phyloP scores from a whole-genome alignment of 2,797 vertebrate genomes.

The Acomys russatus region DNA sequence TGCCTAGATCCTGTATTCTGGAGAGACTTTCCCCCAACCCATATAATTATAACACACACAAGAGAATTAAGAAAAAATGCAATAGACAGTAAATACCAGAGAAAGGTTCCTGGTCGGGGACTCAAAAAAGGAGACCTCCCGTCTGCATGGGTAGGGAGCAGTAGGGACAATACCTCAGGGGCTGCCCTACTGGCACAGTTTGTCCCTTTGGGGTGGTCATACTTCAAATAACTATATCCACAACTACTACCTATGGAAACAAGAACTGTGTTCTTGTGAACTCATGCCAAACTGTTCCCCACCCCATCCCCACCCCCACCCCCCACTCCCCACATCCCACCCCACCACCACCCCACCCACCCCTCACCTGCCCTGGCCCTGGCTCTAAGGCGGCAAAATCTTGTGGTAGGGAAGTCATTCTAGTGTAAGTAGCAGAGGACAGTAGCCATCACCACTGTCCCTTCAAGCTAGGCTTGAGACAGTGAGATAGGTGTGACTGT shows the following conservation, averaged over 20 bases:
- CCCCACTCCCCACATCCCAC: too few species aligned
- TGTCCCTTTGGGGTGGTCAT: background rate
- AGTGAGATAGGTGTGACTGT: background rate
- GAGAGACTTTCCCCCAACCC: background rate
- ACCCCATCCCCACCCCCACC: too few species aligned
- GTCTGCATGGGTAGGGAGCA: background rate
- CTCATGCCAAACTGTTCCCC: background rate
- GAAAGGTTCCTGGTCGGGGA: background rate
- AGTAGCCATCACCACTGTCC: background rate
- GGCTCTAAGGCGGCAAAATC: background rate
- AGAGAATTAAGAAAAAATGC: constrained; percentile 8
- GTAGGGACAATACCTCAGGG: background rate
- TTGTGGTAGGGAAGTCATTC: background rate
- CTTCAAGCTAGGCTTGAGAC: background rate
- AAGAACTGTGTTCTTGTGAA: background rate
- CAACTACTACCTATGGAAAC: background rate
- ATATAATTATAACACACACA: background rate
- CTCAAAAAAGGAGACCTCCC: background rate
- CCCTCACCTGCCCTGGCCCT: background rate
- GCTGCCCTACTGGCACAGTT: background rate
- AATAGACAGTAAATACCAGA: background rate
- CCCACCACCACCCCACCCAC: too few species aligned
- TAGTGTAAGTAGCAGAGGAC: background rate
- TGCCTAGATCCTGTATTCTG: background rate
- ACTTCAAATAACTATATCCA: background rate